phyloP scores from a whole-genome alignment of 2,888 invertebrate species.

The Epirrhoe tristata region DNA sequence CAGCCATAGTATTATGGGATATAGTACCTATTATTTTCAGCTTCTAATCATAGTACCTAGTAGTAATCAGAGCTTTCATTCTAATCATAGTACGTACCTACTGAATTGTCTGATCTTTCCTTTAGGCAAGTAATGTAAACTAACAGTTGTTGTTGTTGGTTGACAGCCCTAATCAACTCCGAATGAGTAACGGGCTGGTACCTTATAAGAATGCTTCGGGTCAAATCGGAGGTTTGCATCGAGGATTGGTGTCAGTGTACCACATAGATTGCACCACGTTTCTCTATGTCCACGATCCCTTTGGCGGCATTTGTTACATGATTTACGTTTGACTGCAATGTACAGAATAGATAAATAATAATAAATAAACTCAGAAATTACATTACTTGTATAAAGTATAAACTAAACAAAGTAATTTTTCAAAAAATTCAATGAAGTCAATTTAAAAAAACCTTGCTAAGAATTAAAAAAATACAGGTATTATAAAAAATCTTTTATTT shows the following conservation, averaged over 20 bases:
- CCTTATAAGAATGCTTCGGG: conserved; percentile 79
- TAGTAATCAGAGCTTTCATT: no score
- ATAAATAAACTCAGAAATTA: no score
- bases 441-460: no score
- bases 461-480: no score
- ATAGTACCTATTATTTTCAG: no score
- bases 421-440: background rate
- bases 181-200: conserved; percentile 73
- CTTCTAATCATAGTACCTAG: no score
- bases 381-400: no score
- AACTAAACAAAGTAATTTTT: background rate
- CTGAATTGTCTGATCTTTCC: no score
- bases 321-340: background rate
- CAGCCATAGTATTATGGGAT: no score
- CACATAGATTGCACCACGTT: conserved; percentile 57
- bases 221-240: conserved; percentile 76
- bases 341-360: no score
- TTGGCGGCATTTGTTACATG: conserved; percentile 48
- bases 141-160: background rate
- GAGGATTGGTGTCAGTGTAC: conserved; percentile 77
- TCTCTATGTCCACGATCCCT: conserved; percentile 70
- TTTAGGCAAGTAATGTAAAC: background rate
- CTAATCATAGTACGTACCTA: no score
- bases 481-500: no score
- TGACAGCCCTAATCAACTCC: conserved; percentile 64